Percentiles rank a stretch among this genome's conserved stretches.
These are phyloP conservation scores for Parasteatoda lunata DNA, from an alignment of 2,888 invertebrate species.

Conservation along the genomic window DNA sequence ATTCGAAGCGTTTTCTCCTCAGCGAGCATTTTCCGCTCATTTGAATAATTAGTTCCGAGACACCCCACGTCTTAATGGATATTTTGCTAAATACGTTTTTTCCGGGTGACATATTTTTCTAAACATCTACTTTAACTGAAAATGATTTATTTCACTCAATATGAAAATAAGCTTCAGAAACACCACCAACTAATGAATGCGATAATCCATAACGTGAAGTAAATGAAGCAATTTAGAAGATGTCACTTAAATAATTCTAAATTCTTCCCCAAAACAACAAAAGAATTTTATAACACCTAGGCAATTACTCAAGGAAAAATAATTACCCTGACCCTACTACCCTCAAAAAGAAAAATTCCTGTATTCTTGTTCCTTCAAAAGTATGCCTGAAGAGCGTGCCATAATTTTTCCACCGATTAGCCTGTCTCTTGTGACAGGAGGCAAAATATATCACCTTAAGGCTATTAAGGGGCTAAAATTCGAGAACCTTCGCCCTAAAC, in stretches of 20 bases:
- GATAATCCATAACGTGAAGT: too few relatives aligned
- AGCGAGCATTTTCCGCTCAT: too few relatives aligned
- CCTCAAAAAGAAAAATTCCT: neutral
- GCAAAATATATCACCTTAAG: conserved; percentile 37
- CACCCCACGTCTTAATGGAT: too few relatives aligned
- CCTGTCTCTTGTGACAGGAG: conserved; percentile 14
- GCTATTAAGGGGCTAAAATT: conserved; percentile 52
- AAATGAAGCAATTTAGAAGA: neutral
- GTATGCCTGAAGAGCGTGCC: neutral
- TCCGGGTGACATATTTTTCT: too few relatives aligned
- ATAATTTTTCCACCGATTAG: conserved; percentile 20
- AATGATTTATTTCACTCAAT: too few relatives aligned
- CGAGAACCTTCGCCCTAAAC: conserved; percentile 40
- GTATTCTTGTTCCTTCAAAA: neutral
- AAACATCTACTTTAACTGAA: too few relatives aligned
- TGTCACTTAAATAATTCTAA: neutral
- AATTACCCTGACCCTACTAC: neutral
- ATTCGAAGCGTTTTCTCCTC: too few relatives aligned
- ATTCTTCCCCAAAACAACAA: neutral
- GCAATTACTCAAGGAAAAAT: neutral
- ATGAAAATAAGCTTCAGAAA: too few relatives aligned
- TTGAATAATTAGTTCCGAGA: too few relatives aligned
- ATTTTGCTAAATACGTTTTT: too few relatives aligned
- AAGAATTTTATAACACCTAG: neutral
- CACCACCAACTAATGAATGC: too few relatives aligned